Percentiles rank a stretch among this genome's conserved stretches.
Evolutionary conservation across 2,888 invertebrate genomes (phyloP).

Genomic region (Fragum sueziense): DNA sequence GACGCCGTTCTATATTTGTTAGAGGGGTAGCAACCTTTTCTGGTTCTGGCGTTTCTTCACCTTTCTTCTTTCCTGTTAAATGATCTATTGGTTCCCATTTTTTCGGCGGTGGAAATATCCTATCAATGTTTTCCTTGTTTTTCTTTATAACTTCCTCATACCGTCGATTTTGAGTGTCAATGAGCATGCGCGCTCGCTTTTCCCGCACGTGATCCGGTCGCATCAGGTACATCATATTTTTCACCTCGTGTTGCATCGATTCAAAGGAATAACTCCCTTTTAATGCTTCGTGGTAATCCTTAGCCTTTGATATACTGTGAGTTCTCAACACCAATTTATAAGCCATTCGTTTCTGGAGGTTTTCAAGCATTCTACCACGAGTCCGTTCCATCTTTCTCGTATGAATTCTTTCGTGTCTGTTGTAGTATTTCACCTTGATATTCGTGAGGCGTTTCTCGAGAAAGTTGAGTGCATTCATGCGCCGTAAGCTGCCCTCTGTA

Average conservation of each 20-base stretch:
- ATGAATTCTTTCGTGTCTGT: conserved; percentile 48
- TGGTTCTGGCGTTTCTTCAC: neutral
- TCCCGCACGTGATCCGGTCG: conserved; percentile 63
- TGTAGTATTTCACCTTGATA: conserved; percentile 57
- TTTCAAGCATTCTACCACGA: conserved; percentile 48
- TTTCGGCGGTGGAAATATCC: conserved; percentile 44
- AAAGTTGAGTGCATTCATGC: conserved; percentile 59
- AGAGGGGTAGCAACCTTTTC: conserved; percentile 22
- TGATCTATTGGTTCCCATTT: conserved; percentile 35
- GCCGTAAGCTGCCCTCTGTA: conserved; percentile 53
- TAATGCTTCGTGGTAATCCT: conserved; percentile 63
- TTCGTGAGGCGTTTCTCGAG: conserved; percentile 51
- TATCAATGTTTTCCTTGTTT: conserved; percentile 38
- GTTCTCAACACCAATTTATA: conserved; percentile 66
- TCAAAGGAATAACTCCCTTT: conserved; percentile 62
- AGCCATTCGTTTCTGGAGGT: conserved; percentile 60
- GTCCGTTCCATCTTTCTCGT: conserved; percentile 46
- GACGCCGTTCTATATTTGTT: conserved; percentile 37
- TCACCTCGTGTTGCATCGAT: conserved; percentile 64
- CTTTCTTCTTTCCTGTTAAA: conserved; percentile 14
- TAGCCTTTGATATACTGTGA: conserved; percentile 58
- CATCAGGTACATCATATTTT: conserved; percentile 64
- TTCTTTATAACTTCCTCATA: conserved; percentile 47
- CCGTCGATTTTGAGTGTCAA: conserved; percentile 52
- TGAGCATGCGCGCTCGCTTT: conserved; percentile 56